Evolutionary conservation across 2,888 invertebrate genomes (phyloP).

Genomic region (Lasius platythorax): DNA sequence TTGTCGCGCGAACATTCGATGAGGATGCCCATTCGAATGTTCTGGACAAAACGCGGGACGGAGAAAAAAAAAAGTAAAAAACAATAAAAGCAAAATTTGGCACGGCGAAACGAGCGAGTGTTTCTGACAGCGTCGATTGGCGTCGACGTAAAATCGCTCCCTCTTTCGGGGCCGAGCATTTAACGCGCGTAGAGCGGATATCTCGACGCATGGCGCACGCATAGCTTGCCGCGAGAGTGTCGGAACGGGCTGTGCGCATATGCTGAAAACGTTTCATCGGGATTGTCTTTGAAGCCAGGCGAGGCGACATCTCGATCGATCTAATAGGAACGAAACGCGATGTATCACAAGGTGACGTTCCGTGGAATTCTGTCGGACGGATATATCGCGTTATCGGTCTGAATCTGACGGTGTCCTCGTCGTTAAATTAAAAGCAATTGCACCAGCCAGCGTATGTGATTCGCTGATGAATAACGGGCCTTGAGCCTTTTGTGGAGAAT

Average conservation of each 20-base stretch:
- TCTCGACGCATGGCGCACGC: slow-evolving; percentile 13
- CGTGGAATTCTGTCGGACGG: slow-evolving; percentile 43
- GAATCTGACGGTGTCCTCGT: slow-evolving; percentile 35
- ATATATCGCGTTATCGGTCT: slow-evolving; percentile 54
- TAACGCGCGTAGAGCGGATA: slow-evolving; percentile 10
- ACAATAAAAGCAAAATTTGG: slow-evolving; percentile 61
- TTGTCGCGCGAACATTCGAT: slow-evolving; percentile 29
- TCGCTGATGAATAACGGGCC: slow-evolving; percentile 48
- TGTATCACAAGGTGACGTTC: slow-evolving; percentile 54
- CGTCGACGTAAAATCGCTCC: slow-evolving; percentile 58
- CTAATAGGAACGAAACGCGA: slow-evolving; percentile 45
- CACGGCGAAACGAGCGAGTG: slow-evolving; percentile 42
- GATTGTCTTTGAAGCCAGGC: slow-evolving; percentile 45
- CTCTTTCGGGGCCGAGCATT: slow-evolving; percentile 44
- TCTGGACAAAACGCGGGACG: slow-evolving; percentile 8
- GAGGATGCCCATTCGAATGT: slow-evolving; percentile 29
- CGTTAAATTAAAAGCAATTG: slow-evolving; percentile 55
- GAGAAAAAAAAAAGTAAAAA: slow-evolving; percentile 27
- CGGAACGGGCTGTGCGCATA: slow-evolving; percentile 10
- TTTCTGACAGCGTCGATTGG: slow-evolving; percentile 57
- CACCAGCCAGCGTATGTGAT: slow-evolving; percentile 12
- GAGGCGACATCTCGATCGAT: slow-evolving; percentile 48
- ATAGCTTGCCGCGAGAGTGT: background rate
- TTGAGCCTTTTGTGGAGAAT: slow-evolving; percentile 46
- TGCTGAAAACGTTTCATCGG: slow-evolving; percentile 36